phyloP scores from a whole-genome alignment of 1,140 invertebrate species.

The Bombus impatiens region DNA sequence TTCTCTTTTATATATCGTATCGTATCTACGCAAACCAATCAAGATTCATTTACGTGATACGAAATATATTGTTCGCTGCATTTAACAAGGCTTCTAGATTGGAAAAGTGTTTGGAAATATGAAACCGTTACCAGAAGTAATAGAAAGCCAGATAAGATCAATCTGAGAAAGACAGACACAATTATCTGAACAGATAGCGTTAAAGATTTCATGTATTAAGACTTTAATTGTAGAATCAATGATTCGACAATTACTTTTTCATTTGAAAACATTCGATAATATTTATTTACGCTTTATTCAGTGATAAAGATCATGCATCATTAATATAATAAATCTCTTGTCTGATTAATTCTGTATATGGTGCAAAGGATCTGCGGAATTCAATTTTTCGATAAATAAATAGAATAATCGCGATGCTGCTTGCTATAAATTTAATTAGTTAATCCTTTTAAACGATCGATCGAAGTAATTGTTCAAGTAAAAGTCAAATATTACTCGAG shows the following conservation, averaged over 20 bases:
- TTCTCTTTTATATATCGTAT: conserved; percentile 57
- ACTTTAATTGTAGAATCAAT: background rate
- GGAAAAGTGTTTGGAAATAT: background rate
- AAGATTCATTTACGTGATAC: background rate
- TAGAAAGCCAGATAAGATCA: background rate
- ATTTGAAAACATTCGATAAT: background rate
- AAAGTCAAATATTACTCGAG: too few species aligned
- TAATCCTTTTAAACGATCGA: too few species aligned
- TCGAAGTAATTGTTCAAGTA: too few species aligned
- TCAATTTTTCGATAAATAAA: too few species aligned
- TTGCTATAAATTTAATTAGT: too few species aligned
- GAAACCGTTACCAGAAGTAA: background rate
- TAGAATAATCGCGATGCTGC: too few species aligned
- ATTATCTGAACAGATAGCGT: conserved; percentile 2
- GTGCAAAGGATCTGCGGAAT: too few species aligned
- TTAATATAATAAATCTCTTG: background rate
- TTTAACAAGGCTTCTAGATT: background rate
- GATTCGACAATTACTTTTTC: background rate
- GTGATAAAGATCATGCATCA: background rate
- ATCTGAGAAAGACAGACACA: background rate
- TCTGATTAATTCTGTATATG: too few species aligned
- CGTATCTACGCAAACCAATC: conserved; percentile 48
- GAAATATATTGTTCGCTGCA: background rate
- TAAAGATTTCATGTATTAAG: background rate
- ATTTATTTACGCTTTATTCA: background rate